Percentiles rank a stretch among this genome's conserved stretches.
phyloP scores from a whole-genome alignment of 2,113 vertebrate genomes.

The Thinocorus orbignyianus region DNA sequence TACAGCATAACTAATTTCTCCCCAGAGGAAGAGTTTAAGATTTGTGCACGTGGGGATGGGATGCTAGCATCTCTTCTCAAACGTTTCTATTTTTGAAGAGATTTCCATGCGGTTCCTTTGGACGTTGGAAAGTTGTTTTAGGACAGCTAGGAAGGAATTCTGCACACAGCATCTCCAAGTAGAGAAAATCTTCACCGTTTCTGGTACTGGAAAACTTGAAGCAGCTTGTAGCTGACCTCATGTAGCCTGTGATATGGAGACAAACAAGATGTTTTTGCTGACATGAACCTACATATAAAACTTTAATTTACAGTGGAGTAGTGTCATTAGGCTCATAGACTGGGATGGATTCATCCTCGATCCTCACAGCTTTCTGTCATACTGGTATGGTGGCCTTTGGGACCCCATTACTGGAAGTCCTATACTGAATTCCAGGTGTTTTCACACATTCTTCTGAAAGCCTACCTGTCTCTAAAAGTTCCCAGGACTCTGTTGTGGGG shows the following conservation, averaged over 20 bases:
- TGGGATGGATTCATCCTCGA: neutral
- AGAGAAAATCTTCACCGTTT: neutral
- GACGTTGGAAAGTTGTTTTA: neutral
- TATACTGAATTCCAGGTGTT: neutral
- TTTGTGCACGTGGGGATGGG: neutral
- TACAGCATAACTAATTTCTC: neutral
- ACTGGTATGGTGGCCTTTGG: accelerated
- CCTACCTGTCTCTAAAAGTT: neutral
- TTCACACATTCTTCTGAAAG: neutral
- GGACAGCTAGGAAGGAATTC: neutral
- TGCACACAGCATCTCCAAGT: neutral
- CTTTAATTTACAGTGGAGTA: neutral
- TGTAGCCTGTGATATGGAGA: neutral
- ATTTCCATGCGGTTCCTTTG: neutral
- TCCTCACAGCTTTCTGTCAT: neutral
- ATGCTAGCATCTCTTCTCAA: neutral
- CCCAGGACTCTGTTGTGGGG: neutral
- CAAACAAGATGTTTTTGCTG: neutral
- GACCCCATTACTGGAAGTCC: neutral
- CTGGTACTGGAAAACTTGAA: neutral
- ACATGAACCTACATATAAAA: neutral
- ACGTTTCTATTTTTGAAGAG: neutral
- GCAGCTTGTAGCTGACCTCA: neutral
- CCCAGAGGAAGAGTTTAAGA: neutral
- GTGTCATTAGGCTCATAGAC: neutral